Evolutionary conservation across 2,113 vertebrate species (phyloP), one percentile per base, ranked within the genome.

Genomic region (Oceanites oceanicus): DNA sequence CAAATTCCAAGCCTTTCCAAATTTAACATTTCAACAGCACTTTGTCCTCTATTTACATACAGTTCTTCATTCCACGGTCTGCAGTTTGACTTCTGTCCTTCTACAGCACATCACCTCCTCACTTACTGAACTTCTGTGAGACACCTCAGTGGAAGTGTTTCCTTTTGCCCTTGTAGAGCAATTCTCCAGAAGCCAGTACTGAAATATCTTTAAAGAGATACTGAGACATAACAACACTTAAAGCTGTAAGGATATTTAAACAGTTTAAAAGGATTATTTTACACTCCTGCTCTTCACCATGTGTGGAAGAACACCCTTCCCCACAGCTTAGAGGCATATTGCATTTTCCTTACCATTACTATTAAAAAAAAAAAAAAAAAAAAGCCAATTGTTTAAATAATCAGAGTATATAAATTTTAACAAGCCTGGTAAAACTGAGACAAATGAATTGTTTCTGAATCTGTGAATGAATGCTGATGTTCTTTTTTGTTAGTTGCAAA

Each of bases 81-180:
- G 19, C 45, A 45, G 50, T 75, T 44, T 50, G 67, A 53, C 40
- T 84, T 49, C 66, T 49, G 44, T n/a, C 26, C 52, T n/a, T 17
- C 36, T 15, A 25, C 16, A 49, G 73, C 58, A 45, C 18, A 25
- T 18, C 23, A 18, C 47, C 44, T 50, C 68, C 20, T 55, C 44
- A 7, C 59, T 52, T 29, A 5, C 55, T 40, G 66, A 3, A 7
- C 49, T 22, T 32, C 42, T 40, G 38, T 6, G 18, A 61, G 32
- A 22, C 32, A 20, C 12, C 0, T 2, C 63, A 36, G 36, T 3
- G 13, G 25, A 47, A 58, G 13, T 0, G 1, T 25, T 78, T 75
- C 83, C 32, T 65, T 74, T 38, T 70, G 50, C 56, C 55, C 55
- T 36, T 14, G 8, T 17, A 42, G 20, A 78, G n/a, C 15, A 53